These are phyloP conservation scores for Cathartes aura DNA, from an alignment of 2,113 vertebrate species.

Conservation along the genomic window DNA sequence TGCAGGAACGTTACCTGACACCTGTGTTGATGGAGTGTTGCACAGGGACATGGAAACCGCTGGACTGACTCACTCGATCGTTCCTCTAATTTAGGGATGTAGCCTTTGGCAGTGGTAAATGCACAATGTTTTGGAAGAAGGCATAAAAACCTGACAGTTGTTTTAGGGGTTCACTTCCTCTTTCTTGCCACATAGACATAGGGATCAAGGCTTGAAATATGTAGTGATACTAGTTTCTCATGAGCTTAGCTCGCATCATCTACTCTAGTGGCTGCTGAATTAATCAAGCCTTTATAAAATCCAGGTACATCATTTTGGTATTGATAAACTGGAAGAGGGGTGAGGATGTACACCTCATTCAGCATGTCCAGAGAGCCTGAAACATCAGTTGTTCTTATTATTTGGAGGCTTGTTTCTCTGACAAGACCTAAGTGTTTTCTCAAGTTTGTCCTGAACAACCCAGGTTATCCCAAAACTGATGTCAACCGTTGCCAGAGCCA, in stretches of 20 bases:
- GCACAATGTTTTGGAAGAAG: not conserved
- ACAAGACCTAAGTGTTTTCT: not conserved
- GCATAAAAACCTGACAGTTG: not conserved
- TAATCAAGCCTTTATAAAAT: not conserved
- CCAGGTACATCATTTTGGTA: not conserved
- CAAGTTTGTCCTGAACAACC: not conserved
- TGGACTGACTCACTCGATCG: accelerated
- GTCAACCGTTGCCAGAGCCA: not conserved
- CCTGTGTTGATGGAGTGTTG: not conserved
- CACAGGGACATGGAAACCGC: not conserved
- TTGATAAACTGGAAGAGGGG: not conserved
- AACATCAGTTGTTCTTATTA: not conserved
- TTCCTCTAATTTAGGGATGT: not conserved
- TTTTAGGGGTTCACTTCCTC: not conserved
- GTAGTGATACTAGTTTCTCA: not conserved
- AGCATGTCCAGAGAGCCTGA: not conserved
- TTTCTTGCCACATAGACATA: not conserved
- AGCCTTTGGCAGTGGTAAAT: not conserved
- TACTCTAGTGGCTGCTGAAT: not conserved
- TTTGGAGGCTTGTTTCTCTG: not conserved
- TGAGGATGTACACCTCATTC: not conserved
- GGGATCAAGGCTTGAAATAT: not conserved
- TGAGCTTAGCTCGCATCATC: not conserved
- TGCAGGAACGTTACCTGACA: not conserved
- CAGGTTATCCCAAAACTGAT: not conserved